Base-by-base conservation (phyloP, 1,140 invertebrate genomes). In the Trachymyrmex septentrionalis region DNA sequence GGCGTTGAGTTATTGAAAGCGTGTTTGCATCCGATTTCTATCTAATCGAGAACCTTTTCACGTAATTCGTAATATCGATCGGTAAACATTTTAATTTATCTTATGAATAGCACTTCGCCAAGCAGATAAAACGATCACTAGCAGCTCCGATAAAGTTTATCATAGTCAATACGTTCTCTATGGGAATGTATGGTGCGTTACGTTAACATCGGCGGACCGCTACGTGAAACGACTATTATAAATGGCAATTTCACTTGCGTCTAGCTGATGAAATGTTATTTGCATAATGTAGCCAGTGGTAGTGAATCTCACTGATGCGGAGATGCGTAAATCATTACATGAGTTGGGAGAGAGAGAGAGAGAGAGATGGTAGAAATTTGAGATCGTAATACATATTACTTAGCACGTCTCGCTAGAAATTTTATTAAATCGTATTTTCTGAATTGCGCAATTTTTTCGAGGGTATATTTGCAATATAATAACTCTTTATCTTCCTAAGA, bases 101-200 rank as follows among this genome's bases (percentile, higher is more conserved):
- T n/a, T 30, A 57, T 61, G 63, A 80, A 80, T 59, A 69, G 21
- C 9, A 7, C n/a, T 57, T 69, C 10, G 16, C 30, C 48, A 10
- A 27, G 16, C 7, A 24, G 16, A 67, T 55, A 55, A 77, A 55
- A 69, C 38, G 38, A 38, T 12, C 27, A 44, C 34, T n/a, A 24
- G n/a, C 57, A 38, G 38, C 27, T 78, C 64, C n/a, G 77, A 38
- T 81, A 71, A 81, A 81, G 19, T 71, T 81, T 81, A 71, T 81
- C 66, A 57, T 6, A 5, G 21, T 12, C 53, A n/a, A 81, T 71
- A 44, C 59, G 59, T 71, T 57, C 16, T 24, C 64, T 34, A 19
- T 44, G 64, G 27, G 21, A 38, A 55, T 44, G 50, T 44, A 55
- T 38, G 64, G 14, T 21, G 63, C 14, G 77, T 69, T 69, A 81